A percentile compares a stretch with the other conserved stretches of the same genome.
Conservation (phyloP, 1,140 invertebrate genomes). For the Marisa cornuarietis region DNA sequence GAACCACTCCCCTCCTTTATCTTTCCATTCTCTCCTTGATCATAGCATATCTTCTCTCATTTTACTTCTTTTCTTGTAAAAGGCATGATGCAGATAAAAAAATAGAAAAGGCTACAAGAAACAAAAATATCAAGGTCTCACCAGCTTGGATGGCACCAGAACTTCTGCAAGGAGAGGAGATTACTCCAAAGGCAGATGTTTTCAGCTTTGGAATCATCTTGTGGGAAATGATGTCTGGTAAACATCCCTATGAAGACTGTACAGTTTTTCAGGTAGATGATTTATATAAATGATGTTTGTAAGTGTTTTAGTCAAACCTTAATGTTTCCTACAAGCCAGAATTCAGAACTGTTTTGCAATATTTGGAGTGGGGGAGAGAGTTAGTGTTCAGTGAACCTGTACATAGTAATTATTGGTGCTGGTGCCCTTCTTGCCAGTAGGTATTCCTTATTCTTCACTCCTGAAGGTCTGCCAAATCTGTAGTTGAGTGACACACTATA, state of each 20-base stretch:
- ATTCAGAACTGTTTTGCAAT: neutral
- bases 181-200: conserved; percentile 78
- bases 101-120: conserved; percentile 34
- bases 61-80: conserved; percentile 3
- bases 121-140: conserved; percentile 29
- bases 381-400: too few relatives aligned
- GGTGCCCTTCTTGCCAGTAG: too few relatives aligned
- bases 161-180: conserved; percentile 52
- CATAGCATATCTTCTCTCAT: neutral
- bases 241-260: conserved; percentile 91
- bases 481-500: too few relatives aligned
- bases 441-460: too few relatives aligned
- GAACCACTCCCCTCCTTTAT: neutral
- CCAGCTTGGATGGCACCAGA: conserved; percentile 62
- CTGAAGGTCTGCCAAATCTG: too few relatives aligned
- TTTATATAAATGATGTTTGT: neutral
- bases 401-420: too few relatives aligned
- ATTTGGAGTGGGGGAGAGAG: neutral
- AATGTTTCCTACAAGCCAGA: neutral
- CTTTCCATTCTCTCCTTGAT: neutral
- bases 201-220: conserved; percentile 97
- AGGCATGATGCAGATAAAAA: conserved; percentile 58
- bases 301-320: neutral
- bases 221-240: conserved; percentile 95
- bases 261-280: conserved; percentile 55